Conservation (phyloP, 2,113 vertebrate species). For the Lanius ludovicianus region DNA sequence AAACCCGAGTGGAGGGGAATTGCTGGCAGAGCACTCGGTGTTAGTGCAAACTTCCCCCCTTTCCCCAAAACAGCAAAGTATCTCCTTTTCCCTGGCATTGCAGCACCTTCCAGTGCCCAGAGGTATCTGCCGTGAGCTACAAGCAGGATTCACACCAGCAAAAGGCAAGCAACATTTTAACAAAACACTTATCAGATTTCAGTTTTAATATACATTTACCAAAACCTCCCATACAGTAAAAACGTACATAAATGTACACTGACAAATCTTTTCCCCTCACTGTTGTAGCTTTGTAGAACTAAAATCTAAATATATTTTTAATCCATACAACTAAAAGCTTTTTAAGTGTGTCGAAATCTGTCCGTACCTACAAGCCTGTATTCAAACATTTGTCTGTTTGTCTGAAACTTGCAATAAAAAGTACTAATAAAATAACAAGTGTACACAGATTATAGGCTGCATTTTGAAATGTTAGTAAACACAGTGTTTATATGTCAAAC, state of each 20-base stretch:
- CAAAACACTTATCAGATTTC: not conserved
- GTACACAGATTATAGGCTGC: constrained; percentile 70
- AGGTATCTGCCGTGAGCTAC: not conserved
- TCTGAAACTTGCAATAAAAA: constrained; percentile 49
- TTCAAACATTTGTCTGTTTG: constrained; percentile 46
- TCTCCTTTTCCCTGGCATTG: not conserved
- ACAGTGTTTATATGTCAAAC: constrained; percentile 74
- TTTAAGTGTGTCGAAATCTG: constrained; percentile 7
- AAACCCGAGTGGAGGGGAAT: not conserved
- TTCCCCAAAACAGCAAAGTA: not conserved
- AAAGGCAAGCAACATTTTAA: constrained; percentile 15
- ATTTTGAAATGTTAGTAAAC: constrained; percentile 78
- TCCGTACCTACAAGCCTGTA: constrained; percentile 21
- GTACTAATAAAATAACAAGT: constrained; percentile 71
- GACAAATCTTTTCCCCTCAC: constrained; percentile 21
- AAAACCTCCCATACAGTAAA: constrained; percentile 30
- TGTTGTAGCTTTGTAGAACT: constrained; percentile 3
- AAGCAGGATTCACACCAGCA: not conserved
- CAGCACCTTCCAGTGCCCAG: not conserved
- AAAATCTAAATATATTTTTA: constrained; percentile 11
- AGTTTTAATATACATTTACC: not conserved
- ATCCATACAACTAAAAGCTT: constrained; percentile 26
- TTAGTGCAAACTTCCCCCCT: not conserved
- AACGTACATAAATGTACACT: constrained; percentile 9
- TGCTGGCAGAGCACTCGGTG: not conserved